A percentile compares a stretch with the other conserved stretches of the same genome.
Conservation (phyloP, 2,113 vertebrate genomes). For the Grammatotria lemairii region DNA sequence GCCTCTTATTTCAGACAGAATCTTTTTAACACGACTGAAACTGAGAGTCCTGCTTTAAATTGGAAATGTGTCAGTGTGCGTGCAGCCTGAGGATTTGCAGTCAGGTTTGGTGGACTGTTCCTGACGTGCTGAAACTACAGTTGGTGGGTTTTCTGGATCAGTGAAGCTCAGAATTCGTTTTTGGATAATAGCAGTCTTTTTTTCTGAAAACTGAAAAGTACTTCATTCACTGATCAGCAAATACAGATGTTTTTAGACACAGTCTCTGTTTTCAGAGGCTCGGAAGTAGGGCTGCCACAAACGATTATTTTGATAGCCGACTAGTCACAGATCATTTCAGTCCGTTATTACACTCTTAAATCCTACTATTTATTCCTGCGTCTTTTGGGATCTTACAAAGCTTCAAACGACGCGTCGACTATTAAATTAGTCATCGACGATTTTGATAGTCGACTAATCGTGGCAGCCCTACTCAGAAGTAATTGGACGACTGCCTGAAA, state of each 20-base stretch:
- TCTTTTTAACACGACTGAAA: neutral
- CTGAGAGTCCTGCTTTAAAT: neutral
- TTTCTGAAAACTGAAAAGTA: neutral
- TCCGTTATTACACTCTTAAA: too few relatives aligned
- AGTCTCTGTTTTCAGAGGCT: neutral
- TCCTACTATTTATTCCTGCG: too few relatives aligned
- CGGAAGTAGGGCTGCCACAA: neutral
- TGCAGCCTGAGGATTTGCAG: neutral
- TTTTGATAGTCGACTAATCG: too few relatives aligned
- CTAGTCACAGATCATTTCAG: too few relatives aligned
- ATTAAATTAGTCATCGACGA: too few relatives aligned
- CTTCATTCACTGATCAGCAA: neutral
- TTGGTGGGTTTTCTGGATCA: neutral
- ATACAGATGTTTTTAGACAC: neutral
- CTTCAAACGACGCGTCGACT: fast-evolving
- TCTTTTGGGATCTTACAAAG: too few relatives aligned
- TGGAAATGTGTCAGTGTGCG: neutral
- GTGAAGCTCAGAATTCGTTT: neutral
- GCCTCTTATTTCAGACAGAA: neutral
- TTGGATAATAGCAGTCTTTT: neutral
- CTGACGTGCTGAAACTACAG: neutral
- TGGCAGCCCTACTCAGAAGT: neutral
- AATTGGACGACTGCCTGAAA: neutral
- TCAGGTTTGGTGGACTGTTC: neutral
- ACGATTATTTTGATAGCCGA: too few relatives aligned